A percentile compares a stretch with the other conserved stretches of the same genome.
Evolutionary conservation across 2,113 vertebrate species (phyloP).

Genomic region (Salminus brasiliensis): DNA sequence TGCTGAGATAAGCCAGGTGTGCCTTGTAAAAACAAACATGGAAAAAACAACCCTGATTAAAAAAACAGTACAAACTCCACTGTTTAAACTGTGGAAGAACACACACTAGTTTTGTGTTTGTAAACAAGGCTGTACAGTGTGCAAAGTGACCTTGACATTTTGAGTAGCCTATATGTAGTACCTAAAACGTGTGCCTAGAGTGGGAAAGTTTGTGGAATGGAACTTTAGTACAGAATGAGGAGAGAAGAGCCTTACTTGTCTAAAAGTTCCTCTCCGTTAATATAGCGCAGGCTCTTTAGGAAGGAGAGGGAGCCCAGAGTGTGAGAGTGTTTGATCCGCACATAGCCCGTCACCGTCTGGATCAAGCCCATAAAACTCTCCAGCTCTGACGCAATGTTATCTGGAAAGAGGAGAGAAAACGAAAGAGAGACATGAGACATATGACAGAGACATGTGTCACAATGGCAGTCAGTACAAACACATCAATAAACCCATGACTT

Average conservation of each 20-base stretch:
- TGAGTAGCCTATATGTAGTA: neutral
- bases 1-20: neutral
- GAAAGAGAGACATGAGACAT: constrained; percentile 29
- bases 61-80: neutral
- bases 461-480: neutral
- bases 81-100: neutral
- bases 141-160: neutral
- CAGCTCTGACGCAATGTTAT: constrained; percentile 95
- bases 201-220: neutral
- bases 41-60: neutral
- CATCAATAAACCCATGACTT: neutral
- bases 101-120: neutral
- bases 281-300: constrained; percentile 90
- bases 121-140: neutral
- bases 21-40: neutral
- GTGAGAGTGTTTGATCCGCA: constrained; percentile 95
- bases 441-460: constrained; percentile 2
- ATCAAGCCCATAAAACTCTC: constrained; percentile 98
- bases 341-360: constrained; percentile 91
- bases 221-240: neutral
- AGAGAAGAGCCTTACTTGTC: constrained; percentile 82
- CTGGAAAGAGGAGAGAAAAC: constrained; percentile 65
- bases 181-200: neutral
- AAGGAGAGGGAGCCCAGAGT: constrained; percentile 93
- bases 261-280: constrained; percentile 89